Percentiles rank a stretch among this genome's conserved stretches.
Evolutionary conservation across 2,888 invertebrate species (phyloP).

Genomic region (Pinctada fucata): DNA sequence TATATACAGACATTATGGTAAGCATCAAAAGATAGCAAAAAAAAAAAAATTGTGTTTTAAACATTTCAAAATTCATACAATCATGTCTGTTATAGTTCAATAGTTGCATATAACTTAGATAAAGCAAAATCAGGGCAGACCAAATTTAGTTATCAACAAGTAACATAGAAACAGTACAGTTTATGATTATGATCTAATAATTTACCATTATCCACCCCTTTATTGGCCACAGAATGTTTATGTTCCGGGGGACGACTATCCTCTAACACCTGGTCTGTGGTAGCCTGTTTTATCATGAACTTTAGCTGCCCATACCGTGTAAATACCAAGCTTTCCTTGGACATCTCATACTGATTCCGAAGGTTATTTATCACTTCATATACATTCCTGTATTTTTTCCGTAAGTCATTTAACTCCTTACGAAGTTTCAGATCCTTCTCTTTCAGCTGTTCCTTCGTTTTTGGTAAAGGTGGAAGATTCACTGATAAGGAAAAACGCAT

Average conservation of each 20-base stretch:
- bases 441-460: conserved; percentile 37
- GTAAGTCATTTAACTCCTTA: conserved; percentile 25
- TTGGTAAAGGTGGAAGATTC: conserved; percentile 26
- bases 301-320: conserved; percentile 41
- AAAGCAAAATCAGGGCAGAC: no score
- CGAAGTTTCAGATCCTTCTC: conserved; percentile 30
- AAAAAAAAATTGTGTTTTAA: no score
- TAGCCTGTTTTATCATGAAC: conserved; percentile 39
- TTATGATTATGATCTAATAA: no score
- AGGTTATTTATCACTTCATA: conserved; percentile 27
- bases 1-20: no score
- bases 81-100: no score
- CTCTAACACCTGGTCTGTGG: conserved; percentile 35
- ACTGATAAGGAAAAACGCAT: background rate
- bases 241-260: conserved; percentile 27
- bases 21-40: no score
- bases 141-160: no score
- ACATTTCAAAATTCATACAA: no score
- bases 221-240: conserved; percentile 29
- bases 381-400: conserved; percentile 23
- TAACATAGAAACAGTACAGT: no score
- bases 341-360: conserved; percentile 37
- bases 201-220: conserved; percentile 21
- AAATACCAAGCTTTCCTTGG: conserved; percentile 34
- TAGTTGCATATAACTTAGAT: no score